These are phyloP conservation scores for Busseola fusca DNA, from an alignment of 2,888 invertebrate species.

Conservation along the genomic window DNA sequence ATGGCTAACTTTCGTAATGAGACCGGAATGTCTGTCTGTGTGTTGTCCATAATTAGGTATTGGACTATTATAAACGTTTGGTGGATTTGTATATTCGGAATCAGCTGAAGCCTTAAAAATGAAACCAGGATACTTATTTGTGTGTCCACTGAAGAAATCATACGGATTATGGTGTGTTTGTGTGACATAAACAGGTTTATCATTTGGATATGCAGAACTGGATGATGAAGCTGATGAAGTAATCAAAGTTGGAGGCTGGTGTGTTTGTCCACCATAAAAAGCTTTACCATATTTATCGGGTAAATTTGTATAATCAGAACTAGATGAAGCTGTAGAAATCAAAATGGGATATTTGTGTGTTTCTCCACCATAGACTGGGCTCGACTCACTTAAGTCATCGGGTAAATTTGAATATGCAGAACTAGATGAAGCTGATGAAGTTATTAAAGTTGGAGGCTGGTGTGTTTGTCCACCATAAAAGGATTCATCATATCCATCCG, in stretches of 20 bases:
- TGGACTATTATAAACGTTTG: background rate
- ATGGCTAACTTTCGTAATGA: background rate
- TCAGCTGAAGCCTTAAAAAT: too few species aligned
- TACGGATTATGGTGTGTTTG: too few species aligned
- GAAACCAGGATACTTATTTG: too few species aligned
- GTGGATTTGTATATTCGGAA: too few species aligned
- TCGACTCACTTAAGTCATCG: background rate
- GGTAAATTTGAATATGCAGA: background rate
- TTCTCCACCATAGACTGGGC: background rate
- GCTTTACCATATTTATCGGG: background rate
- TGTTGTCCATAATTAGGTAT: background rate
- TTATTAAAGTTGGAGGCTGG: background rate
- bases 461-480: background rate
- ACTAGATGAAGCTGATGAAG: too few species aligned
- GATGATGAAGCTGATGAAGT: background rate
- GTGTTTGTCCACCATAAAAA: background rate
- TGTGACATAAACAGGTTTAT: background rate
- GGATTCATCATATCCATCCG: background rate
- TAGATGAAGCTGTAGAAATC: background rate
- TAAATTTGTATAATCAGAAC: background rate
- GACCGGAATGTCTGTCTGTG: background rate
- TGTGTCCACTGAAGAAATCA: too few species aligned
- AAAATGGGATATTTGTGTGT: background rate
- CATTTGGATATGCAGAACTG: background rate
- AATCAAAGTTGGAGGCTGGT: background rate